Conservation (phyloP, 1,140 invertebrate genomes). For the Drosophila sucinea region DNA sequence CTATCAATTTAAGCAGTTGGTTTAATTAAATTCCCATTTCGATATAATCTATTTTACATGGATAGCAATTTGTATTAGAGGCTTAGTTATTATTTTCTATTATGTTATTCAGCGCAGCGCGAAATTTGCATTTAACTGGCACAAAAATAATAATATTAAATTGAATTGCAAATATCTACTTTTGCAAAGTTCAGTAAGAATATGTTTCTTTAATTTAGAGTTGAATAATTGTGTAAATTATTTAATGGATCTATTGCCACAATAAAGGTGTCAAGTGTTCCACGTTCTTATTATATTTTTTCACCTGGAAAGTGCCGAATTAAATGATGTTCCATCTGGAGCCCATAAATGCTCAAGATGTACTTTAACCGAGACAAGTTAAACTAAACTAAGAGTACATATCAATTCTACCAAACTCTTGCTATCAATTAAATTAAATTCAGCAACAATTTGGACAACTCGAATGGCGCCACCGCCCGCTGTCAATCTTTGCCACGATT, state of each 20-base stretch:
- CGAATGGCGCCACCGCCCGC: neutral
- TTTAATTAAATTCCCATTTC: conserved; percentile 53
- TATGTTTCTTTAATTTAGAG: too few species aligned
- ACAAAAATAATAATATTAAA: neutral
- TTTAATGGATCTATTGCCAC: too few species aligned
- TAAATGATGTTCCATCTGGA: too few species aligned
- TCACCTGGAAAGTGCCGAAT: too few species aligned
- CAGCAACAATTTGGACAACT: neutral
- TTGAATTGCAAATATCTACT: neutral
- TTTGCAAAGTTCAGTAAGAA: neutral
- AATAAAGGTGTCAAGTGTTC: too few species aligned
- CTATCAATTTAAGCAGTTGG: conserved; percentile 27
- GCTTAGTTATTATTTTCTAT: conserved; percentile 24
- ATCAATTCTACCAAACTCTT: neutral
- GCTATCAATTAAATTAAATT: neutral
- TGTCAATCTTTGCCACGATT: neutral
- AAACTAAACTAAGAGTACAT: neutral
- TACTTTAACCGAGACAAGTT: neutral
- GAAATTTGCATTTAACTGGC: conserved; percentile 11
- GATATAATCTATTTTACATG: conserved; percentile 32
- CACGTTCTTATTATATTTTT: too few species aligned
- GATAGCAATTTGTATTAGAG: conserved; percentile 32
- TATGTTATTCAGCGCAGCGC: neutral
- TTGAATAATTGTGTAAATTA: too few species aligned
- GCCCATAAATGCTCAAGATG: too few species aligned